Evolutionary conservation across 1,140 invertebrate genomes (phyloP).

Genomic region (Steinernema feltiae): DNA sequence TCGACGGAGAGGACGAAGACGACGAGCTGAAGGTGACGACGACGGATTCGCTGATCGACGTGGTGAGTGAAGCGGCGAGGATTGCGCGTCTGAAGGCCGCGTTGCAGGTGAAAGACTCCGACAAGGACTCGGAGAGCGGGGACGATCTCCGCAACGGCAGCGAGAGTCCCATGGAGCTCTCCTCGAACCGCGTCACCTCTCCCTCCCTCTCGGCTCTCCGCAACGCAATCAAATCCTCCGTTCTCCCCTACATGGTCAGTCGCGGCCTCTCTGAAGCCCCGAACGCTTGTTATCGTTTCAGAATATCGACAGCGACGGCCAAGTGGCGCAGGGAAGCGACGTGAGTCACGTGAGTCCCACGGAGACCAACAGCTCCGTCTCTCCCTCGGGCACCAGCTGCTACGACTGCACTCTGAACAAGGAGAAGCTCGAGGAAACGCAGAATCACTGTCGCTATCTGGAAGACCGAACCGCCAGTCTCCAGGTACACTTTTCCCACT

Average conservation of each 20-base stretch:
- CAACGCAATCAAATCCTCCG: constrained; percentile 4
- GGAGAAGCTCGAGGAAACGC: constrained; percentile 24
- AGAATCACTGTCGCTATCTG: constrained; percentile 30
- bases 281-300: no score
- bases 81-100: not conserved
- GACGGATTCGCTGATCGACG: not conserved
- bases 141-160: not conserved
- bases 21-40: constrained; percentile 19
- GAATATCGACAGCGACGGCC: not conserved
- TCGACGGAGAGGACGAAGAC: constrained; percentile 17
- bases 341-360: constrained; percentile 19
- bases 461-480: constrained; percentile 23
- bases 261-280: no score
- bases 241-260: constrained; percentile 11
- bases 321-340: constrained; percentile 4
- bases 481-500: constrained; percentile 10
- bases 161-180: constrained; percentile 14
- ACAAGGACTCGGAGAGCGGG: not conserved
- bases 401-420: constrained; percentile 27
- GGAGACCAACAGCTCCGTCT: constrained; percentile 17
- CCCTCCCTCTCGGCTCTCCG: constrained; percentile 8
- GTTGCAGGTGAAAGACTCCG: not conserved
- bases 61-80: not conserved
- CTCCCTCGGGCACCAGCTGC: constrained; percentile 21
- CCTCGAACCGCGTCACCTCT: not conserved